Conservation (phyloP, 1,140 invertebrate genomes). For the Drosophila hydei region DNA sequence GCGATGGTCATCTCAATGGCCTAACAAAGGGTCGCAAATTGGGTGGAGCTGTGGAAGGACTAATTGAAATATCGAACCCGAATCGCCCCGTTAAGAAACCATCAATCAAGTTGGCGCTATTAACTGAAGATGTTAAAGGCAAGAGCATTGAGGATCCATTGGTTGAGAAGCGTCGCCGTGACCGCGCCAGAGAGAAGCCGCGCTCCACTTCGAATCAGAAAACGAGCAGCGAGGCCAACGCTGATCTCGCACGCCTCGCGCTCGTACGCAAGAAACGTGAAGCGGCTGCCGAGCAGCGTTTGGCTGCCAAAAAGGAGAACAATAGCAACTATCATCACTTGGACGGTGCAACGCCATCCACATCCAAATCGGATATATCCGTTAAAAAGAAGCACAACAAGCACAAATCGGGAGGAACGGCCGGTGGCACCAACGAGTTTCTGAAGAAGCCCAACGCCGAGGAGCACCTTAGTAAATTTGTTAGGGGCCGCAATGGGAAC, state of each 20-base stretch:
- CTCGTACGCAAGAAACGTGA: slow-evolving; percentile 50
- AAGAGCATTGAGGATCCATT: not conserved
- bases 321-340: not conserved
- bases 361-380: not conserved
- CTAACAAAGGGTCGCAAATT: slow-evolving; percentile 8
- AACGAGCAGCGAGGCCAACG: slow-evolving; percentile 3
- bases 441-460: slow-evolving; percentile 1
- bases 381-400: slow-evolving; percentile 1
- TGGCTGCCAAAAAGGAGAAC: slow-evolving; percentile 47
- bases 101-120: not conserved
- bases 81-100: slow-evolving; percentile 31
- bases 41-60: slow-evolving; percentile 12
- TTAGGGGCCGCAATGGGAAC: slow-evolving; percentile 6
- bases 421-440: not conserved
- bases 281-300: slow-evolving; percentile 44
- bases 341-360: not conserved
- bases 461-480: not conserved
- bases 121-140: not conserved
- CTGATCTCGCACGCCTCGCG: slow-evolving; percentile 50
- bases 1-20: not conserved
- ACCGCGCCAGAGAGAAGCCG: not conserved
- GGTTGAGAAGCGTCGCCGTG: not conserved
- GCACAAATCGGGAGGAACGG: not conserved
- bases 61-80: slow-evolving; percentile 55
- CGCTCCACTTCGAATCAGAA: not conserved